Evolutionary conservation across 2,888 invertebrate genomes (phyloP), one percentile per base, ranked within the genome.

Genomic region (Phorcus lineatus): DNA sequence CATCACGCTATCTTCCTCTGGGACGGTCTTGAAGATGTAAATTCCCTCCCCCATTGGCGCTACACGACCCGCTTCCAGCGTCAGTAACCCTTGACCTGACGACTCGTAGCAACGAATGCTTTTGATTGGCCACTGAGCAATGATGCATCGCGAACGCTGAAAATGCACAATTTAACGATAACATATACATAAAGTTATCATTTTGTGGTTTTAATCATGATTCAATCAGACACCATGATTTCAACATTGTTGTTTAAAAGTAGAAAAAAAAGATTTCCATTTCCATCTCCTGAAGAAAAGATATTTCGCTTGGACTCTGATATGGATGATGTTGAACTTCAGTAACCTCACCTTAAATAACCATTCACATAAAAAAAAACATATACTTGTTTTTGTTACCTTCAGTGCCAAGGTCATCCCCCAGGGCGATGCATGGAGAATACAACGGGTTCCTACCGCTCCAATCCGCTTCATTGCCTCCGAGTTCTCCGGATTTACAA

Each of bases 121-220:
- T 80, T 90, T 91, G 78, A 92, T 83, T 7, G 93, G 93, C 93
- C 93, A 93, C 83, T 92, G 92, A 0, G 90, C 91, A 24, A 93
- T 83, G 11, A 93, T 86, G 36, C 90, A 85, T 66, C 90, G 87
- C 22, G 90, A 90, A 36, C 88, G 83, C 91, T 91, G 84, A 11
- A 86, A 84, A 19, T 75, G 24, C 70, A 47, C 47, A 6, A 47
- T 11, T 11, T 47, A 2, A 36, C 36, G 7, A 36, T 4, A 36
- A 36, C 7, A 36, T 4, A 36, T 36, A 36, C 36, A 36, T 36
- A 7, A 7, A 36, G 7, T 4, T 36, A 7, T 4, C 7, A 2
- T 36, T 4, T 36, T 36, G 7, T 36, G 7, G 4, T 4, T 4
- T 4, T 36, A 2, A 36, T 36, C 4, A 36, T 36, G 36, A n/a